phyloP scores from a whole-genome alignment of 2,888 invertebrate species.

The Omphaloscelis lunosa region DNA sequence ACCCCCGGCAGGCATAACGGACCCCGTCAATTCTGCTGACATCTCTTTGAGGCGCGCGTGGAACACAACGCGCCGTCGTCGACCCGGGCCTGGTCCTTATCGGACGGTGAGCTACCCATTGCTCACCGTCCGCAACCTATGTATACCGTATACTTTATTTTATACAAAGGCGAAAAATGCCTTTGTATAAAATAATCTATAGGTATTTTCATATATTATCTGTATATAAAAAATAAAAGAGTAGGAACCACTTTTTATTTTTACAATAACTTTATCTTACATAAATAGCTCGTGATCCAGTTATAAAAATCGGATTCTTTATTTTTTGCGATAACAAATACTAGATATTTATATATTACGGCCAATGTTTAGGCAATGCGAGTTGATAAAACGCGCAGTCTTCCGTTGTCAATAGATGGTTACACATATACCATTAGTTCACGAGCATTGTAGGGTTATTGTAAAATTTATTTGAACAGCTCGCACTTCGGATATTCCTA shows the following conservation, averaged over 20 bases:
- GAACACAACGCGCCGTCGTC: too few species aligned
- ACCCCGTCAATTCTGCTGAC: too few species aligned
- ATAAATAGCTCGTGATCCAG: slow-evolving; percentile 15
- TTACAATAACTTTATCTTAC: slow-evolving; percentile 26
- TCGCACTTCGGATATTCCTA: too few species aligned
- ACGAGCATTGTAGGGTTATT: neutral
- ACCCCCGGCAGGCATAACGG: too few species aligned
- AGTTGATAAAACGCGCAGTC: slow-evolving; percentile 34
- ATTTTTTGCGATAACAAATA: slow-evolving; percentile 28
- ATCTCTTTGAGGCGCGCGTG: too few species aligned
- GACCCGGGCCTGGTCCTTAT: too few species aligned
- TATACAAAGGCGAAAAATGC: too few species aligned
- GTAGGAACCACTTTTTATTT: neutral
- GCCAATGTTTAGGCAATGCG: slow-evolving; percentile 1
- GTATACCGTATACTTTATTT: neutral
- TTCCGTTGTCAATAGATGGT: slow-evolving; percentile 3
- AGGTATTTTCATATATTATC: too few species aligned
- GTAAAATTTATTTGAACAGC: too few species aligned
- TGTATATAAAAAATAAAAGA: neutral
- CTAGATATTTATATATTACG: slow-evolving; percentile 8
- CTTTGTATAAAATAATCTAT: too few species aligned
- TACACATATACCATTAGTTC: neutral
- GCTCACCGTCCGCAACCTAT: too few species aligned
- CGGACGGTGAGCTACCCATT: too few species aligned
- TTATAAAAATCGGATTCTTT: slow-evolving; percentile 28